Evolutionary conservation across 2,888 invertebrate genomes (phyloP), one percentile per base, ranked within the genome.

Genomic region (Spicauda simplicius): DNA sequence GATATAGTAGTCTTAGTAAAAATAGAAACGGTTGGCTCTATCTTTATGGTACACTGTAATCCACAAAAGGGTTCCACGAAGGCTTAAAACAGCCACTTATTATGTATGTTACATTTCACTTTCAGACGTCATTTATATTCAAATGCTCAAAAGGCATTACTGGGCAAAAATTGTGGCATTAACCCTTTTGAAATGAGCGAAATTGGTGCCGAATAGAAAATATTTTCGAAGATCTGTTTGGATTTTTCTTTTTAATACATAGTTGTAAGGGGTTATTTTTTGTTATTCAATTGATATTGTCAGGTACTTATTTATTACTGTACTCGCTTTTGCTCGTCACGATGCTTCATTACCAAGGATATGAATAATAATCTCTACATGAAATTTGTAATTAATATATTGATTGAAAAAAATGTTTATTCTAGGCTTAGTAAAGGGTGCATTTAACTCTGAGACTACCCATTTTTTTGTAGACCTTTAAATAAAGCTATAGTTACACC

Each of bases 71-170:
- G 93, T 92, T 91, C 88, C 86, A 85, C 85, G 85, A 88, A 88
- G 84, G 91, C 88, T 91, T 91, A 93, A 92, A 93, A 91, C 92
- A 92, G 91, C 92, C 93, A 92, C 92, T 93, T 92, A 93, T 93
- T 93, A 93, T 93, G 92, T 92, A 92, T 93, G 93, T 92, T 91
- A 93, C 93, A 92, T 92, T 93, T 93, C 93, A 93, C 91, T 93
- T 92, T 92, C 91, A 91, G 90, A 91, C 92, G 90, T 92, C 91
- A 92, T 93, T 92, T 93, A 93, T 93, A 93, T 93, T 93, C 92
- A 93, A 93, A 93, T 93, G 91, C 85, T 91, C 89, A 85, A 91
- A 91, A 91, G 90, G 91, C 90, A 91, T 91, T 92, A 91, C 92
- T 84, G 85, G 80, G 91, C 92, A 92, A 93, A 93, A 92, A 93